Conservation (phyloP, 2,113 vertebrate genomes). For the Ciconia stormi region DNA sequence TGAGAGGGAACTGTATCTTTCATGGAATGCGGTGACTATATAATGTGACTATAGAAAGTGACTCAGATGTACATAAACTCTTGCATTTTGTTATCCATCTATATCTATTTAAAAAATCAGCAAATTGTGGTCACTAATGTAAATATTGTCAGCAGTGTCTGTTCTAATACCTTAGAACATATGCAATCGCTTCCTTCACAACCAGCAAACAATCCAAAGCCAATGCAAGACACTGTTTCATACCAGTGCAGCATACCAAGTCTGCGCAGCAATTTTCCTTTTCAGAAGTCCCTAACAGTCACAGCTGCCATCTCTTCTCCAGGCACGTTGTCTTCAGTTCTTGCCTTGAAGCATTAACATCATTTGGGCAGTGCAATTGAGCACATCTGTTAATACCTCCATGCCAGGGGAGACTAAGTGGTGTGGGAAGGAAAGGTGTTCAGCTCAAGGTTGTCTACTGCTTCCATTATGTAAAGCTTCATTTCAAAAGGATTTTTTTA, state of each 20-base stretch:
- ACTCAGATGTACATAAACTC: background rate
- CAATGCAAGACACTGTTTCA: background rate
- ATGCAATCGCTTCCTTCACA: background rate
- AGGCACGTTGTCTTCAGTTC: background rate
- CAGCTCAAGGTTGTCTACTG: background rate
- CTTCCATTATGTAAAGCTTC: background rate
- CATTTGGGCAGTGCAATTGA: background rate
- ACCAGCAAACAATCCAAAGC: background rate
- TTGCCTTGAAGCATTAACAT: background rate
- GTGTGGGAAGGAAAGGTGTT: background rate
- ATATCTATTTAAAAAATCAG: background rate
- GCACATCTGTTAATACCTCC: background rate
- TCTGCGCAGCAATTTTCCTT: background rate
- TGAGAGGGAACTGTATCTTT: background rate
- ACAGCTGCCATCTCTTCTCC: background rate
- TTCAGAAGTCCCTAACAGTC: background rate
- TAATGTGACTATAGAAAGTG: background rate
- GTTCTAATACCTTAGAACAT: background rate
- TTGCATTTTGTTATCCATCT: background rate
- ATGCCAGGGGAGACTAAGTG: background rate
- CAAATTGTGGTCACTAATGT: background rate
- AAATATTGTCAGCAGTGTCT: background rate
- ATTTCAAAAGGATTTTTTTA: background rate
- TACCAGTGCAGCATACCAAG: background rate
- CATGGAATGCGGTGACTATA: background rate